Evolutionary conservation across 2,113 vertebrate species (phyloP), one percentile per base, ranked within the genome.

Genomic region (Heptranchias perlo): DNA sequence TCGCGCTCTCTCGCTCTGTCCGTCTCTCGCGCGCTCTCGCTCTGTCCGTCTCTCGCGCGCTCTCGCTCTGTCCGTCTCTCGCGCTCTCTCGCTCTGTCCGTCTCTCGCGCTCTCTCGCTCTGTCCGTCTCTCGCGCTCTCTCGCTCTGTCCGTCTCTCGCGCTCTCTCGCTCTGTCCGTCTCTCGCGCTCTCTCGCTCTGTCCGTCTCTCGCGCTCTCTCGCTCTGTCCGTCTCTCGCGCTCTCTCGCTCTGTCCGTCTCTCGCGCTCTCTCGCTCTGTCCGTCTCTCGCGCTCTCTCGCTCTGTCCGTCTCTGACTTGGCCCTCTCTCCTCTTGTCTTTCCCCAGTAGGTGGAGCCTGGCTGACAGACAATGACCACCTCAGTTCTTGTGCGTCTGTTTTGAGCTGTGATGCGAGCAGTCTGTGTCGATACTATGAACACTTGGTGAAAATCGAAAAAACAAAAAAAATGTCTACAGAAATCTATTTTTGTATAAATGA

Each of bases 401-500:
- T 69, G 93, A 47, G 61, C 25, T 13, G 39, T 67, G 93, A 65
- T 31, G 64, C 49, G 93, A 95, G 67, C 39, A 39, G 39, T 95
- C 64, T 67, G 64, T 69, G 93, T 93, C 64, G 89, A 93, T 58
- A 93, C 89, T 93, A 95, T 44, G 23, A 95, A 69, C 93, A 31
- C 21, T 69, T 47, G 4, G 16, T 14, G 93, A 69, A 69, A 95
- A 95, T 39, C 35, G 49, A 67, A 95, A 65, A 93, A 69, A 89
- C 25, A 95, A 69, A 35, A 67, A 49, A 94, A 94, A 67, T 94
- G 93, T 95, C 93, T 67, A 95, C 93, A 95, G 93, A 95, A 95
- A 95, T 95, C 93, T 95, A 95, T 95, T 95, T 95, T 95, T 95
- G 93, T 95, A 95, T 69, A 95, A 95, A 95, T 95, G 93, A 67